phyloP scores from a whole-genome alignment of 2,797 vertebrate species.

The Staurois parvus region DNA sequence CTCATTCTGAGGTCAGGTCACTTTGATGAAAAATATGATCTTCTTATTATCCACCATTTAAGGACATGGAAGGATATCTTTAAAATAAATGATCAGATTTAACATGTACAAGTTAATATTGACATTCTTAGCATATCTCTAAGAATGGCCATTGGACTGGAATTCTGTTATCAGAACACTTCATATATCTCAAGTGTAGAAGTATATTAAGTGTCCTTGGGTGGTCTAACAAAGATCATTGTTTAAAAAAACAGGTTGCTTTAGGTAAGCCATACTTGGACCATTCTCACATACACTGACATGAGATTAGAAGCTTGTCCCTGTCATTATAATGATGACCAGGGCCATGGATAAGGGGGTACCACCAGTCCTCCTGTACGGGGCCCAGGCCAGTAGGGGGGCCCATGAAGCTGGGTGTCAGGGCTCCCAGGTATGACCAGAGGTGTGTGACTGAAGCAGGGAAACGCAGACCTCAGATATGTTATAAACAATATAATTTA shows the following conservation, averaged over 20 bases:
- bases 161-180: constrained; percentile 29
- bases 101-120: constrained; percentile 43
- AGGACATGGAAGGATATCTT: background rate
- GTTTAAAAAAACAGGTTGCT: background rate
- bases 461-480: too few relatives aligned
- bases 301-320: too few relatives aligned
- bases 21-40: background rate
- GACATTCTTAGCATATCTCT: constrained; percentile 48
- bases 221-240: background rate
- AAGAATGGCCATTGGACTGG: background rate
- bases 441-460: too few relatives aligned
- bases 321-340: too few relatives aligned
- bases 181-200: background rate
- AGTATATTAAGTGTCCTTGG: background rate
- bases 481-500: too few relatives aligned
- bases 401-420: too few relatives aligned
- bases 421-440: too few relatives aligned
- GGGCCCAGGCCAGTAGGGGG: too few relatives aligned
- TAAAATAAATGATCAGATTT: background rate
- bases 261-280: background rate
- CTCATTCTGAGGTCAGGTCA: constrained; percentile 31
- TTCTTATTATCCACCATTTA: background rate
- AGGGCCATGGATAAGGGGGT: too few relatives aligned
- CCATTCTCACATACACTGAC: background rate
- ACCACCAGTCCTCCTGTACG: too few relatives aligned